Base-by-base conservation (phyloP, 2,113 vertebrate species). In the Peromyscus leucopus region DNA sequence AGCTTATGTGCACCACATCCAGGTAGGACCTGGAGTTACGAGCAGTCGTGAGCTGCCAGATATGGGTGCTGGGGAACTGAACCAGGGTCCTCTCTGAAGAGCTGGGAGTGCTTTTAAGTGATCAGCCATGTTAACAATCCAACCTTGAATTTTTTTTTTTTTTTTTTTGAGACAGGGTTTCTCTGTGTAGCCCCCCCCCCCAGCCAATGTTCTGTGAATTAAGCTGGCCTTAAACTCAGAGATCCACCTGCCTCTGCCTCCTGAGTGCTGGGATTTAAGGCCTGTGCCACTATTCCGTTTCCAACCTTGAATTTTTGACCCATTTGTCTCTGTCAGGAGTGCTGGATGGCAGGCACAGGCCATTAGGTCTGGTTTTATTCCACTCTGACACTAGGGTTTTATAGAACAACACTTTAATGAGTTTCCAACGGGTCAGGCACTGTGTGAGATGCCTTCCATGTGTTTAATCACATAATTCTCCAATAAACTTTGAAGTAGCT, bases 401-500 rank as follows among this genome's bases (percentile, higher is more conserved):
- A 76, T 86, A 61, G 93, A 86, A 51, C 3, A 94, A 80, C 26
- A 72, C 4, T 21, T 95, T 86, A n/a, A 89, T 78, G 24, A 8
- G 24, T 90, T 96, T 86, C 51, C 26, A 90, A 69, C 16, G 55
- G 33, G 31, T 22, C 48, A 79, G 86, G 67, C 39, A 83, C 46
- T 75, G 42, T 90, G 87, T 17, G 59, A 94, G 69, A 90, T 90
- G 75, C 72, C 12, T 59, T 51, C 79, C 9, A 1, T 76, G 11
- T 85, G 61, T 92, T 92, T 95, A 87, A 78, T 94, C 46, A 65
- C 16, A 19, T 16, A 75, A 67, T 74, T 91, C 28, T 90, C 69
- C 42, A n/a, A 57, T 33, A 91, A 42, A 17, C 55, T 15, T 69
- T 28, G 82, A 95, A 74, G 72, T 85, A 86, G 55, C 15, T 55